Evolutionary conservation across 2,113 vertebrate genomes (phyloP).

Genomic region (Nothocercus nigrocapillus): DNA sequence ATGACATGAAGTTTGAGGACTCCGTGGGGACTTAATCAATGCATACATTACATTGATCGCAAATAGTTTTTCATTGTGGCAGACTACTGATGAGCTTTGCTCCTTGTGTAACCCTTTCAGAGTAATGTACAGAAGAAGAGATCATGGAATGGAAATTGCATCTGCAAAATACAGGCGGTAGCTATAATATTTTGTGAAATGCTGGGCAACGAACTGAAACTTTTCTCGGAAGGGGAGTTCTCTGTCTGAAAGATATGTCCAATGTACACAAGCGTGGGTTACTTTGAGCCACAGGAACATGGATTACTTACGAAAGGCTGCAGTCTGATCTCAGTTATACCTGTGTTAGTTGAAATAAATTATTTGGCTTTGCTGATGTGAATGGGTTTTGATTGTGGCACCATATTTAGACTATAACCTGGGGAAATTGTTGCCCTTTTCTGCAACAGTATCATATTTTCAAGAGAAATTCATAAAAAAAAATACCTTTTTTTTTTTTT

Average conservation of each 20-base stretch:
- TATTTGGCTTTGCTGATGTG: neutral
- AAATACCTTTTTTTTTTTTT: neutral
- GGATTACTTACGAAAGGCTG: neutral
- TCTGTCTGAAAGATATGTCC: neutral
- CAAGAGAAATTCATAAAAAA: neutral
- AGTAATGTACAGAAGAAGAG: constrained; percentile 3
- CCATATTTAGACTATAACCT: neutral
- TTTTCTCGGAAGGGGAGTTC: neutral
- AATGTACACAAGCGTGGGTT: neutral
- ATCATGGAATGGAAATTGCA: constrained; percentile 17
- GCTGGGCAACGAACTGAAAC: neutral
- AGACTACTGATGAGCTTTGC: constrained; percentile 2
- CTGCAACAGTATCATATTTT: neutral
- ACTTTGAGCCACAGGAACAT: neutral
- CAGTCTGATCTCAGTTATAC: neutral
- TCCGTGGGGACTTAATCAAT: constrained; percentile 7
- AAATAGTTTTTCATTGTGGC: neutral
- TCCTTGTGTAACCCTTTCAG: neutral
- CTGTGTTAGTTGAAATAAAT: neutral
- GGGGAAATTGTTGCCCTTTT: neutral
- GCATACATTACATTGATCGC: neutral
- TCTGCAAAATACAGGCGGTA: neutral
- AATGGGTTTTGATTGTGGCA: neutral
- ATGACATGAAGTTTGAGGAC: neutral
- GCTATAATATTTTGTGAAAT: constrained; percentile 35